Conservation (phyloP, 2,113 vertebrate genomes). For the Colius striatus region DNA sequence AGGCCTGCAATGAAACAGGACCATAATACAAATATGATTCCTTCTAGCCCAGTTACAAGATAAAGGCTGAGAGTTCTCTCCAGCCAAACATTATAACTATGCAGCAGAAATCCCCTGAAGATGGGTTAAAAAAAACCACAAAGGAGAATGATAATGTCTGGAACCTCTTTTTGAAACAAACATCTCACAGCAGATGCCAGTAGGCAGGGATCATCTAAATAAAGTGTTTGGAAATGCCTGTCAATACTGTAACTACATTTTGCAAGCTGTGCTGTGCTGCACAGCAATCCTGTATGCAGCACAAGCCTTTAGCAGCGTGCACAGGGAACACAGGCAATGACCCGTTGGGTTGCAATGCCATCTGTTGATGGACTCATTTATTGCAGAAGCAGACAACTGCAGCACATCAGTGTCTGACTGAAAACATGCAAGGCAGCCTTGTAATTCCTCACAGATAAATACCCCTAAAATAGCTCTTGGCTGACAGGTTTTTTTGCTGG, state of each 20-base stretch:
- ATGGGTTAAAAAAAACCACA: not conserved
- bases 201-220: not conserved
- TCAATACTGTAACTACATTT: not conserved
- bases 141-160: not conserved
- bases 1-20: not conserved
- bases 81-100: not conserved
- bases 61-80: not conserved
- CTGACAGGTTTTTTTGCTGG: not conserved
- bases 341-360: constrained; percentile 18
- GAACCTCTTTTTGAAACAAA: not conserved
- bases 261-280: not conserved
- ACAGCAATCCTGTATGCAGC: not conserved
- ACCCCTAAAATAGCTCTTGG: not conserved
- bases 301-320: not conserved
- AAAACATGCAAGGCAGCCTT: not conserved
- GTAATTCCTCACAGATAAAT: not conserved
- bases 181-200: not conserved
- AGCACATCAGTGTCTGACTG: not conserved
- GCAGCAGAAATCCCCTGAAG: not conserved
- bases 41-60: not conserved
- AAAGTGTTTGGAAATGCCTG: not conserved
- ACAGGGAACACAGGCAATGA: fast-evolving
- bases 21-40: not conserved
- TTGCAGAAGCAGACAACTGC: not conserved
- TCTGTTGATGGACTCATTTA: constrained; percentile 37